Conservation (phyloP, 2,797 vertebrate genomes). For the Valencia hispanica region DNA sequence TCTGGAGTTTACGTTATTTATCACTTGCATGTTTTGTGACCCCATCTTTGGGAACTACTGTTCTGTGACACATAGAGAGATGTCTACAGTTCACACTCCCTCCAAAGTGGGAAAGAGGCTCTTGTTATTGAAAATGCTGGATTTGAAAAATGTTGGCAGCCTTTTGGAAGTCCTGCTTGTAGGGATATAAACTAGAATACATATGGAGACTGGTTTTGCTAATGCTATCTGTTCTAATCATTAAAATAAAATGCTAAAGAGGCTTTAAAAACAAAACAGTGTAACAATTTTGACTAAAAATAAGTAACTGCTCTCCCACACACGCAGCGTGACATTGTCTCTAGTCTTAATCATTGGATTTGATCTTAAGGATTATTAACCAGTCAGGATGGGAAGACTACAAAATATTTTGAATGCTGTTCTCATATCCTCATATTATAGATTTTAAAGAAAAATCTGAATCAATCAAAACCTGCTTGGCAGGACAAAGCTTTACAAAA, state of each 20-base stretch:
- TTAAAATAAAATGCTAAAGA: no score
- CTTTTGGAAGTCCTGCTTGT: no score
- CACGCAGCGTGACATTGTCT: background rate
- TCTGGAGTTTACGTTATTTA: no score
- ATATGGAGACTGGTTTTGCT: no score
- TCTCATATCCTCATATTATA: conserved; percentile 1
- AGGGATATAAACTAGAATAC: no score
- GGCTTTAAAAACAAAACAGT: background rate
- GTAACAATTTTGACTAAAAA: background rate
- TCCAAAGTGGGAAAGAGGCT: no score
- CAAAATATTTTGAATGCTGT: background rate
- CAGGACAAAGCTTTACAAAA: background rate
- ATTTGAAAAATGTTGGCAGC: no score
- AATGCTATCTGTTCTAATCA: no score
- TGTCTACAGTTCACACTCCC: no score
- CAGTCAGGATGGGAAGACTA: background rate
- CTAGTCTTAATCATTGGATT: background rate
- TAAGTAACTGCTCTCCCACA: background rate
- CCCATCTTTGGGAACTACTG: no score
- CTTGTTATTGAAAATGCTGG: no score
- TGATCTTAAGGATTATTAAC: background rate
- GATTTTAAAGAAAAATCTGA: background rate
- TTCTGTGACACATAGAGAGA: background rate
- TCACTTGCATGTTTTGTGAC: no score
- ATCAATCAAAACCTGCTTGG: background rate